Evolutionary conservation across 2,797 vertebrate species (phyloP).

Genomic region (Podargus strigoides): DNA sequence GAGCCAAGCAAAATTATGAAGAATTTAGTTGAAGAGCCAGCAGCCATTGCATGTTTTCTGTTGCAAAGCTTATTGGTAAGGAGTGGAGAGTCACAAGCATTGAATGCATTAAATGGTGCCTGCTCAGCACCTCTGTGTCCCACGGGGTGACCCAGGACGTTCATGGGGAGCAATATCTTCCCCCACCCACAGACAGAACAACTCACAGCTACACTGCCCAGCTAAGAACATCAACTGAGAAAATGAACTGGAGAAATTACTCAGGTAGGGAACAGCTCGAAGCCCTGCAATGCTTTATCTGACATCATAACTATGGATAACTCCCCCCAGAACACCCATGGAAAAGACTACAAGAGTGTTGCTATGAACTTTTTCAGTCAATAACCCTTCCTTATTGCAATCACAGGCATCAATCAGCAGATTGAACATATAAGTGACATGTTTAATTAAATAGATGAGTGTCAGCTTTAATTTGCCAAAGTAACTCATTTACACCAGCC

Average conservation of each 20-base stretch:
- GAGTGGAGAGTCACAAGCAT: accelerated
- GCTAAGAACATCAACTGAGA: not conserved
- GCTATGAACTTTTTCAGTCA: not conserved
- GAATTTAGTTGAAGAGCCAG: not conserved
- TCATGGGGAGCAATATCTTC: too few relatives aligned
- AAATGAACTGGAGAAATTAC: not conserved
- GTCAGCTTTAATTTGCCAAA: not conserved
- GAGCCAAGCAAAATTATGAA: not conserved
- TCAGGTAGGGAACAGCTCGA: not conserved
- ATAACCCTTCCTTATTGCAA: not conserved
- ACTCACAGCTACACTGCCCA: not conserved
- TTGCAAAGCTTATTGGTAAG: not conserved
- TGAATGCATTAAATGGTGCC: not conserved
- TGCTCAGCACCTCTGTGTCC: too few relatives aligned
- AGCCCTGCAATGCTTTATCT: not conserved
- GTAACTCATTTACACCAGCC: not conserved
- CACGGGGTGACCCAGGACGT: too few relatives aligned
- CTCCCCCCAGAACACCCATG: too few relatives aligned
- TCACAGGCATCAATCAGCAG: not conserved
- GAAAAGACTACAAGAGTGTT: not conserved
- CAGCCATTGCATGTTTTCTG: accelerated
- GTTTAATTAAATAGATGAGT: not conserved
- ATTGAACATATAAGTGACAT: not conserved
- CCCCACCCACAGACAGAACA: not conserved
- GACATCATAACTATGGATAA: not conserved